Evolutionary conservation across 2,888 invertebrate species (phyloP), one percentile per base, ranked within the genome.

Genomic region (Conops quadrifasciatus): DNA sequence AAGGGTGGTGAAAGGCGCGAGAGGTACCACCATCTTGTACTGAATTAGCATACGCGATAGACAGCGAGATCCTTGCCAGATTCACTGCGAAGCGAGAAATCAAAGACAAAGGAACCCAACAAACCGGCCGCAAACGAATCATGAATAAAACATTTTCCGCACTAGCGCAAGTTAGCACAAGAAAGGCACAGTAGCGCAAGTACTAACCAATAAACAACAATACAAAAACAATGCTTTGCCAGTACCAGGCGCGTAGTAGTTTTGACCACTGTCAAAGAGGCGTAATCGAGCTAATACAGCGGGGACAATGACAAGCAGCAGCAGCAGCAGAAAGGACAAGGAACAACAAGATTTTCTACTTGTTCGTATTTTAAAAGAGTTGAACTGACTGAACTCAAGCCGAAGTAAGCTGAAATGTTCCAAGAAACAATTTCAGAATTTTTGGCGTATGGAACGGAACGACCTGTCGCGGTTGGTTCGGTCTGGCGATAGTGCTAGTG

Each of bases 91-190:
- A 65, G 49, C 58, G 56, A 67, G 28, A 49, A 59, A 60, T 59
- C 67, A 53, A 47, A 21, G 21, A n/a, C 53, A n/a, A 19, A 16
- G 11, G 49, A 19, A n/a, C 49, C 49, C 7, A 26, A 28, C 58
- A 26, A 24, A 58, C 15, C 15, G 11, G 24, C 58, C 26, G 26
- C 47, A 49, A 26, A 45, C 68, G 30, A 62, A 30, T 68, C 62
- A 62, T 68, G 68, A 68, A 68, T 68, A 68, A 68, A 68, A 68
- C 56, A 68, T 68, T 62, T 56, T 56, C n/a, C 16, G 5, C 28
- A 28, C 43, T 19, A n/a, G n/a, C 3, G 11, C 19, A 15, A 16
- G 49, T 19, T 19, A 49, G n/a, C 49, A 16, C n/a, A 13, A 49
- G 26, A 45, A 64, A 26, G 28, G 26, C 11, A 21, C 26, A 28